These are phyloP conservation scores for Drosophila jambulina DNA, from an alignment of 1,140 invertebrate genomes.

Conservation along the genomic window DNA sequence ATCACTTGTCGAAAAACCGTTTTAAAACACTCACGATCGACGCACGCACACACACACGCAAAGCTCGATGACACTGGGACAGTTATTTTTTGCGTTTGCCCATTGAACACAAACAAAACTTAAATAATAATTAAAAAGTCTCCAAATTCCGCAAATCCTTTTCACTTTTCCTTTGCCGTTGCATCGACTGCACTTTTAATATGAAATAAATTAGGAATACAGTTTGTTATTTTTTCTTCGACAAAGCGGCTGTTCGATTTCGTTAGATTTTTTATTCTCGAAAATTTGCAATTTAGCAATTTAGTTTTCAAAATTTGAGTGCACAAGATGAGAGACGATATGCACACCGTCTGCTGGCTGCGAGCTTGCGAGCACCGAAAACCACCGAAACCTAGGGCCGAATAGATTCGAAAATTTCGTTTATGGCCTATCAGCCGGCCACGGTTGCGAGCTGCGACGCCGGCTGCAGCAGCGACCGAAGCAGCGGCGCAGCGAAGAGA, in stretches of 20 bases:
- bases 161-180: constrained; percentile 39
- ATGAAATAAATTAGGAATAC: constrained; percentile 46
- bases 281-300: constrained; percentile 28
- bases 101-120: constrained; percentile 62
- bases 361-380: constrained; percentile 83
- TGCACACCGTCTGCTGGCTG: constrained; percentile 79
- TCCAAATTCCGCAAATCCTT: constrained; percentile 44
- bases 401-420: constrained; percentile 84
- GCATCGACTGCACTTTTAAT: constrained; percentile 43
- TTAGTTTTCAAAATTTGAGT: constrained; percentile 21
- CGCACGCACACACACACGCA: constrained; percentile 9
- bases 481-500: constrained; percentile 34
- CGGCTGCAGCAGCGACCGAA: constrained; percentile 29
- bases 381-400: constrained; percentile 85
- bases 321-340: constrained; percentile 70
- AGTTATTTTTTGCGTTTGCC: constrained; percentile 54
- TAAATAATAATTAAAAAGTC: constrained; percentile 74
- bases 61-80: constrained; percentile 24
- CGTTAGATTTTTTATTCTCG: constrained; percentile 29
- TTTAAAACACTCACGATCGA: constrained; percentile 32
- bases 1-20: constrained; percentile 62
- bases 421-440: constrained; percentile 78
- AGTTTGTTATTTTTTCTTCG: constrained; percentile 16
- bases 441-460: constrained; percentile 25
- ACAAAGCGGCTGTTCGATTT: constrained; percentile 49